These are phyloP conservation scores for Eulimnadia texana DNA, from an alignment of 1,140 invertebrate genomes.

Conservation along the genomic window DNA sequence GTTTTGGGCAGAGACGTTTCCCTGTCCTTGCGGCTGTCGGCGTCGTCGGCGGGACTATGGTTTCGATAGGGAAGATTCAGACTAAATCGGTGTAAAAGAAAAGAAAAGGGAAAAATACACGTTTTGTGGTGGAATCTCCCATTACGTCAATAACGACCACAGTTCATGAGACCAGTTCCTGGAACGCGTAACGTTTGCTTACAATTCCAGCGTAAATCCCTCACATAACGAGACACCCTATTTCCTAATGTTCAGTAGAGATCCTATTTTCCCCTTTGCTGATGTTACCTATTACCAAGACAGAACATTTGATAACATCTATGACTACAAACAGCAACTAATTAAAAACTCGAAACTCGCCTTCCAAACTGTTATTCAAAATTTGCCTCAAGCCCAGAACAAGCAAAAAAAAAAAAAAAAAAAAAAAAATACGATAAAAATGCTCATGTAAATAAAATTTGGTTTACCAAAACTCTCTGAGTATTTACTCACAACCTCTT, in stretches of 20 bases:
- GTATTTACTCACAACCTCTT: too few relatives aligned
- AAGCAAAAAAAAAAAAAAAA: neutral
- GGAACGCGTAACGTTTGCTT: neutral
- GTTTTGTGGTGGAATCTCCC: too few relatives aligned
- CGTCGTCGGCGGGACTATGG: too few relatives aligned
- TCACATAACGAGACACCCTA: neutral
- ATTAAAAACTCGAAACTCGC: neutral
- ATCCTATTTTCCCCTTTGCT: neutral
- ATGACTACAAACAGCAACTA: slow-evolving; percentile 1
- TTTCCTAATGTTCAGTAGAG: neutral
- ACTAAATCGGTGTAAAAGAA: too few relatives aligned
- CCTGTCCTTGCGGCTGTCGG: too few relatives aligned
- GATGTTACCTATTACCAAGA: neutral
- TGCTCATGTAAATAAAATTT: neutral
- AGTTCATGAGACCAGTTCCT: too few relatives aligned
- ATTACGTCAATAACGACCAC: too few relatives aligned
- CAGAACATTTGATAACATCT: neutral
- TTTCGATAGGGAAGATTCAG: too few relatives aligned
- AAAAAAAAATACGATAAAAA: slow-evolving; percentile 3
- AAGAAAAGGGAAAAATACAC: too few relatives aligned
- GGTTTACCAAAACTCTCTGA: too few relatives aligned
- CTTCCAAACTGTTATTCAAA: neutral
- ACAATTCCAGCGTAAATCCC: neutral
- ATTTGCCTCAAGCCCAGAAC: neutral
- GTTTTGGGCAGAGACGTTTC: too few relatives aligned